Percentiles rank a stretch among this genome's conserved stretches.
Conservation (phyloP, 2,888 invertebrate genomes). For the Ceriagrion tenellum region DNA sequence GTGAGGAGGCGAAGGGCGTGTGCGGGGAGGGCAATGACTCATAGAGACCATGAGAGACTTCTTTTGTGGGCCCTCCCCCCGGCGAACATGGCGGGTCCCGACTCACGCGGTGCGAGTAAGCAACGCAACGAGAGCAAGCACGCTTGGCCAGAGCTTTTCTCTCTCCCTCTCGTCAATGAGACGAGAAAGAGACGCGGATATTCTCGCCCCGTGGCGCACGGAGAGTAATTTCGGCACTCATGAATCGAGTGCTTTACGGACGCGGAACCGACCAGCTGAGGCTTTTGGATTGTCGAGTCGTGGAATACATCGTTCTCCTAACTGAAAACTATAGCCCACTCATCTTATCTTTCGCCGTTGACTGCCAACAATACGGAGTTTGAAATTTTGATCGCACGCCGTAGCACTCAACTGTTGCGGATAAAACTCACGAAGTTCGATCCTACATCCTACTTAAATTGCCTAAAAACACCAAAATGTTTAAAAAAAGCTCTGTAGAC, state of each 20-base stretch:
- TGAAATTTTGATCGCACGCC: too few species aligned
- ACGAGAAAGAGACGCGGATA: background rate
- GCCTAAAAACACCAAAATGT: too few species aligned
- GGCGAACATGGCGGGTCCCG: constrained; percentile 54
- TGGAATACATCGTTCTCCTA: too few species aligned
- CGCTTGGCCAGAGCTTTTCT: constrained; percentile 5
- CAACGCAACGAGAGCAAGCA: background rate
- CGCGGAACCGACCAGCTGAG: too few species aligned
- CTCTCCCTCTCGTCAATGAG: background rate
- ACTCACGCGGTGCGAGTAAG: background rate
- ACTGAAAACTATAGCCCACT: too few species aligned
- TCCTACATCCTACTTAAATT: too few species aligned
- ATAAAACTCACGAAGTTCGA: too few species aligned
- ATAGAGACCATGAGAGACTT: constrained; percentile 47
- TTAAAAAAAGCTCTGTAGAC: too few species aligned
- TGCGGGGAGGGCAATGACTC: constrained; percentile 46
- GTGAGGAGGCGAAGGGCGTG: background rate
- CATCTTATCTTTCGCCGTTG: too few species aligned
- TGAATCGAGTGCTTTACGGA: background rate
- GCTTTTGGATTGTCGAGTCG: background rate
- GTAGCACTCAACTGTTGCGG: too few species aligned
- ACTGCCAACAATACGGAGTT: too few species aligned
- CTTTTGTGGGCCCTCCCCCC: background rate
- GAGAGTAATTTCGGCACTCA: background rate
- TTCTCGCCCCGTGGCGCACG: background rate